Evolutionary conservation across 1,140 invertebrate genomes (phyloP).

Genomic region (Drosophila subpulchrella): DNA sequence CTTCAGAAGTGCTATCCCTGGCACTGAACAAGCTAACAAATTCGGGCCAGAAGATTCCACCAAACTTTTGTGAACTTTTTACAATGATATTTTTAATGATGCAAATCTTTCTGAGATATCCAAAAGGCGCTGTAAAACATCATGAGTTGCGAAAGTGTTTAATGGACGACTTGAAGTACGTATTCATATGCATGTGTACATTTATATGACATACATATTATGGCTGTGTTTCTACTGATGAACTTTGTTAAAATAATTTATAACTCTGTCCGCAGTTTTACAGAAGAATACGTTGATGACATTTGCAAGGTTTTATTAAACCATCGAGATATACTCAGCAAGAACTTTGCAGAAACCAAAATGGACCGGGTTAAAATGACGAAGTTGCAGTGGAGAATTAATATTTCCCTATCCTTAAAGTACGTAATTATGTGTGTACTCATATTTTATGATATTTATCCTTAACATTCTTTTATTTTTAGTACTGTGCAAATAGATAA

Average conservation of each 20-base stretch:
- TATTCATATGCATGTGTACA: neutral
- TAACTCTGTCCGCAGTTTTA: constrained; percentile 44
- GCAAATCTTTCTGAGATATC: constrained; percentile 80
- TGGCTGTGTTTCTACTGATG: too few species aligned
- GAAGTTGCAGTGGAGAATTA: constrained; percentile 83
- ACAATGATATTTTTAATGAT: constrained; percentile 77
- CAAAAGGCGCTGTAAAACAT: constrained; percentile 75
- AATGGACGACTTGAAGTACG: constrained; percentile 72
- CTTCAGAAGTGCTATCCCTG: constrained; percentile 74
- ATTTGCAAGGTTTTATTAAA: constrained; percentile 78
- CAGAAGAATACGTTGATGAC: constrained; percentile 76
- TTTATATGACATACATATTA: too few species aligned
- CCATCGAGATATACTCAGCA: constrained; percentile 73
- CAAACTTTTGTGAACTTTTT: constrained; percentile 82
- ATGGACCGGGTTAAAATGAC: constrained; percentile 69
- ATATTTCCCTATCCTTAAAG: constrained; percentile 73
- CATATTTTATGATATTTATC: neutral
- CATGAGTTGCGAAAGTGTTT: constrained; percentile 73
- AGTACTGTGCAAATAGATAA: constrained; percentile 57
- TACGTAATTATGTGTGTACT: constrained; percentile 23
- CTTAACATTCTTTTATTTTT: neutral
- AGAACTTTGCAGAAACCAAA: constrained; percentile 77
- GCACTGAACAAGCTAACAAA: constrained; percentile 82
- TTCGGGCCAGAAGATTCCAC: constrained; percentile 72
- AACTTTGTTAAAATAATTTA: neutral